Conservation (phyloP, 2,797 vertebrate genomes). For the Centroberyx gerrardi region DNA sequence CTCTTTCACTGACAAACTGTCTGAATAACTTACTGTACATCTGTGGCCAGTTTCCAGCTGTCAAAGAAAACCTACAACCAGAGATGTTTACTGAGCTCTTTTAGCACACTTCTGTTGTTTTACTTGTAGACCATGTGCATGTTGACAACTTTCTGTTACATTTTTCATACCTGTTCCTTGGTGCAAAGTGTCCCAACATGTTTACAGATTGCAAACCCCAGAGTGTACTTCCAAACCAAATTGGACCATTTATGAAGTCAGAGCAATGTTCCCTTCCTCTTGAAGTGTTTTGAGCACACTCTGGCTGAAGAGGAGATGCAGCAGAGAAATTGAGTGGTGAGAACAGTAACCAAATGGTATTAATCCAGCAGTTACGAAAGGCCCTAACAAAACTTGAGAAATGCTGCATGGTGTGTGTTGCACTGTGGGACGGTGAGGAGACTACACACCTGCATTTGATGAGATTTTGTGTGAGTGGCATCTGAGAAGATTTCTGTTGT, state of each 20-base stretch:
- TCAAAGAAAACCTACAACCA: slow-evolving; percentile 27
- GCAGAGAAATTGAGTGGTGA: too few species aligned
- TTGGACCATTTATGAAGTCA: slow-evolving; percentile 13
- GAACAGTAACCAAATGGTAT: too few species aligned
- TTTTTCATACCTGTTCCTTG: not conserved
- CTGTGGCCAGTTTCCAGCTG: slow-evolving; percentile 22
- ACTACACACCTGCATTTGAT: not conserved
- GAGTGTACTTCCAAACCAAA: not conserved
- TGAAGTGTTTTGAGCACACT: not conserved
- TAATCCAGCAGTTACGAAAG: too few species aligned
- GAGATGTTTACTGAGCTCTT: slow-evolving; percentile 26
- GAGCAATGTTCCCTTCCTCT: not conserved
- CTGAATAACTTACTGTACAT: slow-evolving; percentile 50
- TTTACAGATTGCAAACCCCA: not conserved
- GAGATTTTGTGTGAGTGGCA: not conserved
- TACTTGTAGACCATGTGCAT: not conserved
- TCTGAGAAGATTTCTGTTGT: not conserved
- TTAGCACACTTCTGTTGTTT: not conserved
- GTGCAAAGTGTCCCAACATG: not conserved
- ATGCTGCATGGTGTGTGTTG: not conserved
- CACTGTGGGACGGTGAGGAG: not conserved
- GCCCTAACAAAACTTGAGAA: not conserved
- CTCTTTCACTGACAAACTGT: slow-evolving; percentile 25
- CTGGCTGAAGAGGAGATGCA: too few species aligned
- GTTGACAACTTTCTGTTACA: slow-evolving; percentile 37